Base-by-base conservation (phyloP, 2,113 vertebrate genomes). In the Eolophus roseicapilla region DNA sequence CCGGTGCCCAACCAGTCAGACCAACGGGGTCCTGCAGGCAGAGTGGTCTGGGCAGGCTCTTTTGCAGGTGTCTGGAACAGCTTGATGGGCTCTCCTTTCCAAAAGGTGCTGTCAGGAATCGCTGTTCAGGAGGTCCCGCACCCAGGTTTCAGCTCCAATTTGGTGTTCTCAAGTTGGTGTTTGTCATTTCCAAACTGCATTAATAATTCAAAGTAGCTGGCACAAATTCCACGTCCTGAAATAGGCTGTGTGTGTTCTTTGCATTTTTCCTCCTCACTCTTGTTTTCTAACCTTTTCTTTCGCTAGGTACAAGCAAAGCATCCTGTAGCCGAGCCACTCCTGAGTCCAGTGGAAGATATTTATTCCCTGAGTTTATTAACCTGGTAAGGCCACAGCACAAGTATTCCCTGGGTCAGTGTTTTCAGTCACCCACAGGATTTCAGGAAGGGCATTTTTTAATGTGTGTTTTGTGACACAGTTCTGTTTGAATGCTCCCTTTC, bases 371-470 rank as follows among this genome's bases (percentile, higher is more conserved):
- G 88, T 8, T 86, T 75, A 37, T 73, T 95, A 55, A 92, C 89
- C 82, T 93, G 96, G 98, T 98, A 95, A 98, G 96, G 92, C 37
- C 27, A 11, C 13, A 47, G 60, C 88, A 70, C 92, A 44, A 8
- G 18, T 2, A 7, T 11, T 39, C 39, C 39, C 39, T 28, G 33
- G 13, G 20, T 4, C 35, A 43, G 35, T 24, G 25, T 57, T 74
- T 57, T 64, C 59, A 28, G 46, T 9, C n/a, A 37, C 29, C 28
- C 39, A 15, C 29, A 28, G 0, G 0, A 29, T 50, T 71, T 49
- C 53, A 49, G 46, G 50, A 76, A 68, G 37, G 9, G 7, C 64
- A n/a, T 27, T 59, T 63, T 41, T 50, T 43, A 2, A 9, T 1
- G 37, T 25, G 33, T 44, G 39, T 31, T 90, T 59, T 47, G 21